These are phyloP conservation scores for Calliopum simillimum DNA, from an alignment of 2,888 invertebrate genomes.

Conservation along the genomic window DNA sequence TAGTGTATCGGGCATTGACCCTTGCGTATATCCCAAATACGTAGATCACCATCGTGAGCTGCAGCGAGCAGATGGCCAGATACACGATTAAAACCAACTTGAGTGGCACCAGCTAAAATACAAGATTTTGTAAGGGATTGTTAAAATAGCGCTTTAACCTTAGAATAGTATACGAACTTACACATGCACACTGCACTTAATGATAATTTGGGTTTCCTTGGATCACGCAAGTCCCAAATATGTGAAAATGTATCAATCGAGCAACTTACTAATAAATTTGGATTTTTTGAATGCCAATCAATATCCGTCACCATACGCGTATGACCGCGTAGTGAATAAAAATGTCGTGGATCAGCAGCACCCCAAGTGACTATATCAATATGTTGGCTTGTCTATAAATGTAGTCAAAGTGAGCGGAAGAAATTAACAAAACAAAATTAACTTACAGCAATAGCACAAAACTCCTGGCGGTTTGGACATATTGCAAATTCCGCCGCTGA, in stretches of 20 bases:
- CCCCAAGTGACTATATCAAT: conserved; percentile 88
- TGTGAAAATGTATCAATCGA: conserved; percentile 95
- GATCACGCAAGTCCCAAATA: conserved; percentile 92
- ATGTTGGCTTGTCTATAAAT: conserved; percentile 82
- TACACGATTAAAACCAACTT: conserved; percentile 93
- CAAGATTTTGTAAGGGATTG: neutral
- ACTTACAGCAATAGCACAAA: conserved; percentile 89
- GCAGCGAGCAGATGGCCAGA: conserved; percentile 88
- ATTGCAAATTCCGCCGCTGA: conserved; percentile 94
- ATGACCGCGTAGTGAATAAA: conserved; percentile 81
- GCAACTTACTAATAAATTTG: conserved; percentile 84
- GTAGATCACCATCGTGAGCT: conserved; percentile 94
- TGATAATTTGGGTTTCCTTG: conserved; percentile 84
- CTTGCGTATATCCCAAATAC: conserved; percentile 96
- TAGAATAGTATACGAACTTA: conserved; percentile 43
- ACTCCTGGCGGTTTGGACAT: conserved; percentile 78
- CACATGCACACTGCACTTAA: conserved; percentile 87
- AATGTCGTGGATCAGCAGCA: conserved; percentile 77
- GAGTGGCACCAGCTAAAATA: conserved; percentile 83
- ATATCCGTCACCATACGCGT: conserved; percentile 90
- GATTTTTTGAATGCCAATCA: conserved; percentile 88
- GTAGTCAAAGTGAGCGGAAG: neutral
- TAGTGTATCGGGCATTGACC: conserved; percentile 88
- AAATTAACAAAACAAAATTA: neutral
- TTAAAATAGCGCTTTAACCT: neutral